Percentiles rank a stretch among this genome's conserved stretches.
Evolutionary conservation across 1,140 invertebrate genomes (phyloP).

Genomic region (Sminthurinus signatus): DNA sequence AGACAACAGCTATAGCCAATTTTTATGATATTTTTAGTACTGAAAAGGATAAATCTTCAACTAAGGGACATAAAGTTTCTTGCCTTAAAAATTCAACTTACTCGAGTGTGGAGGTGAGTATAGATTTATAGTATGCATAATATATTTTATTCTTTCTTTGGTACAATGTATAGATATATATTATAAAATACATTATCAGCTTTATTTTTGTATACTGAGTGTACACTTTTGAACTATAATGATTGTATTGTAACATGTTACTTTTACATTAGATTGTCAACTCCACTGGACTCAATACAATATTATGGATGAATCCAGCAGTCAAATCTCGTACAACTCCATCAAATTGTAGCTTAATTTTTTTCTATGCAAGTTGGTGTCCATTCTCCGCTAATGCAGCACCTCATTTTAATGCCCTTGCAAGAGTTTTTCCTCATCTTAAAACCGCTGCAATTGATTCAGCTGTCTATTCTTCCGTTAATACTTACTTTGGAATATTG

Average conservation of each 20-base stretch:
- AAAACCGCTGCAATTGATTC: constrained; percentile 87
- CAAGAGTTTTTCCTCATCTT: constrained; percentile 68
- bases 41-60: background rate
- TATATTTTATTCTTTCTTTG: too few relatives aligned
- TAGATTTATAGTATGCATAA: background rate
- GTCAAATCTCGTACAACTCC: constrained; percentile 49
- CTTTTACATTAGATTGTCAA: constrained; percentile 45
- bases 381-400: constrained; percentile 83
- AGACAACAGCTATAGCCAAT: background rate
- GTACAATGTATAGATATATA: too few relatives aligned
- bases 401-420: constrained; percentile 82
- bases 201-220: background rate
- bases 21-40: background rate
- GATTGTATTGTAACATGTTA: background rate
- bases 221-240: background rate
- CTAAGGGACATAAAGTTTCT: background rate
- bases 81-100: background rate
- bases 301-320: constrained; percentile 53
- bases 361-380: constrained; percentile 86
- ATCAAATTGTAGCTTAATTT: constrained; percentile 68
- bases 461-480: constrained; percentile 63
- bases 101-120: background rate
- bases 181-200: too few relatives aligned
- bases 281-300: constrained; percentile 49
- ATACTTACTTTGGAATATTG: constrained; percentile 89